Percentiles rank a stretch among this genome's conserved stretches.
These are phyloP conservation scores for Herminia tarsipennalis DNA, from an alignment of 2,888 invertebrate species.

Conservation along the genomic window DNA sequence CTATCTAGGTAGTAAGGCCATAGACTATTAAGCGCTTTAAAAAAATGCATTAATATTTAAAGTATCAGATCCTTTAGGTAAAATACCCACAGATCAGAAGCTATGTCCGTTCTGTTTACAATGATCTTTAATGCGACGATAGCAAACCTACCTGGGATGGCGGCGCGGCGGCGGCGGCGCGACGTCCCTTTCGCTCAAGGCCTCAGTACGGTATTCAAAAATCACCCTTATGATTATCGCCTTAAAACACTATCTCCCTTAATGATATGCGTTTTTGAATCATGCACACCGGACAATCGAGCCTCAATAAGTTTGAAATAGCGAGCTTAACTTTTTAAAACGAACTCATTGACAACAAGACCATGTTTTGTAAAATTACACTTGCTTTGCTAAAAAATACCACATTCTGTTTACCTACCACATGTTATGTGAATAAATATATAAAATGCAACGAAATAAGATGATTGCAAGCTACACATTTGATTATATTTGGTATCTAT, in stretches of 20 bases:
- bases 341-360: background rate
- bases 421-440: background rate
- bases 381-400: conserved; percentile 8
- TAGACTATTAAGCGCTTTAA: too few species aligned
- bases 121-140: conserved; percentile 61
- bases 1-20: too few species aligned
- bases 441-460: too few species aligned
- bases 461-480: too few species aligned
- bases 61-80: too few species aligned
- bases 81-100: too few species aligned
- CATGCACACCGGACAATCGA: conserved; percentile 56
- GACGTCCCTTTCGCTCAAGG: conserved; percentile 81
- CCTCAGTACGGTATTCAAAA: conserved; percentile 52
- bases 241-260: conserved; percentile 15
- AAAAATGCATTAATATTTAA: too few species aligned
- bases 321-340: conserved; percentile 21
- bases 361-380: background rate
- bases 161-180: conserved; percentile 63
- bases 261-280: conserved; percentile 48
- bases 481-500: background rate
- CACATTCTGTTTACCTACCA: background rate
- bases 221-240: conserved; percentile 41
- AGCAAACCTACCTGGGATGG: conserved; percentile 69
- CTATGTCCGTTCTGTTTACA: too few species aligned
- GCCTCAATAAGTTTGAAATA: conserved; percentile 46